phyloP scores from a whole-genome alignment of 1,140 invertebrate genomes.

The Chrysoperla carnea region DNA sequence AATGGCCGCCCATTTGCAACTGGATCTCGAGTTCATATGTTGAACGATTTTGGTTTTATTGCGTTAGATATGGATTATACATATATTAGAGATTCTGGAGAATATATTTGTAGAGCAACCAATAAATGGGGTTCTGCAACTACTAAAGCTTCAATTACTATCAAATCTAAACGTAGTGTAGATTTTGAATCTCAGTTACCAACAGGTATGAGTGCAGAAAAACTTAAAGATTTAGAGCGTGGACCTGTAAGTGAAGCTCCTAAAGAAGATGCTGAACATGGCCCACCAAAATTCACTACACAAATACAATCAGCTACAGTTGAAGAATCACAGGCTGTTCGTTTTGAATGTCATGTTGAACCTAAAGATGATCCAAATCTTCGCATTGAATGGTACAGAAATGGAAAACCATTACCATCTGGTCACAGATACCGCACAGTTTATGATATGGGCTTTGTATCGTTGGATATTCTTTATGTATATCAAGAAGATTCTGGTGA shows the following conservation, averaged over 20 bases:
- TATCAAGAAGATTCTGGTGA: slow-evolving; percentile 88
- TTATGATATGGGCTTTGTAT: slow-evolving; percentile 90
- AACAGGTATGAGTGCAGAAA: slow-evolving; percentile 80
- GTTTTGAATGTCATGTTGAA: slow-evolving; percentile 89
- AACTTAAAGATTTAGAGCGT: slow-evolving; percentile 80
- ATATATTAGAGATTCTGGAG: slow-evolving; percentile 68
- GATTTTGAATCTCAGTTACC: slow-evolving; percentile 85
- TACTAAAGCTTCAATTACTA: slow-evolving; percentile 65
- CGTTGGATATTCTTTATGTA: slow-evolving; percentile 83
- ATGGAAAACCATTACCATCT: slow-evolving; percentile 69
- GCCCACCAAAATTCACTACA: slow-evolving; percentile 69
- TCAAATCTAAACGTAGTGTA: slow-evolving; percentile 72
- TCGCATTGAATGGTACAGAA: slow-evolving; percentile 82
- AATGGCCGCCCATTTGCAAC: slow-evolving; percentile 79
- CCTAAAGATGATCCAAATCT: slow-evolving; percentile 89
- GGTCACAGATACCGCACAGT: slow-evolving; percentile 83
- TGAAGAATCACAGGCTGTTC: slow-evolving; percentile 76
- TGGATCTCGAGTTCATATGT: slow-evolving; percentile 73
- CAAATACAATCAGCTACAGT: slow-evolving; percentile 65
- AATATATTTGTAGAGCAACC: slow-evolving; percentile 69
- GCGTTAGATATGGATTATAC: slow-evolving; percentile 75
- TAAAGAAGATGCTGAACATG: slow-evolving; percentile 44
- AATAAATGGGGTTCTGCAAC: slow-evolving; percentile 73
- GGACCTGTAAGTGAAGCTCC: slow-evolving; percentile 51
- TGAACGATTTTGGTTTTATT: slow-evolving; percentile 88